phyloP scores from a whole-genome alignment of 53 echinoderm and acorn worm genomes.

The Holothuria leucospilota region DNA sequence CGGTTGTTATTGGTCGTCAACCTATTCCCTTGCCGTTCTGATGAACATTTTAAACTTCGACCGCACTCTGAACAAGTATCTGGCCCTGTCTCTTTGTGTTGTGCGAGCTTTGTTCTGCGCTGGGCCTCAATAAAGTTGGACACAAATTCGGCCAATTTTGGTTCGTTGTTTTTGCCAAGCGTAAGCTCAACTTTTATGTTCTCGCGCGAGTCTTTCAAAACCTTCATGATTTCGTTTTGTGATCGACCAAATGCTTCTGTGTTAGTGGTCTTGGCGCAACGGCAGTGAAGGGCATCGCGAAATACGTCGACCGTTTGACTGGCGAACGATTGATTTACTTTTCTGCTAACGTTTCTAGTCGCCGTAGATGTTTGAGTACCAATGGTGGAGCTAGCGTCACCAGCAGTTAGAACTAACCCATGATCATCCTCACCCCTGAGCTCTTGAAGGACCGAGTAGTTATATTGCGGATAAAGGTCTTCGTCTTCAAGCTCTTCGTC shows the following conservation, averaged over 20 bases:
- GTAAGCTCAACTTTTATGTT: slow-evolving; percentile 34
- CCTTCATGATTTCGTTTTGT: slow-evolving; percentile 27
- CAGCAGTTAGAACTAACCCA: not conserved
- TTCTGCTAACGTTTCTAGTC: too few species aligned
- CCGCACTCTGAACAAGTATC: slow-evolving; percentile 9
- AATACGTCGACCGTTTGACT: not conserved
- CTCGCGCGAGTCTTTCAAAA: slow-evolving; percentile 31
- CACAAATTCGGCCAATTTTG: slow-evolving; percentile 35
- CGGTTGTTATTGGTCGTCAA: slow-evolving; percentile 34
- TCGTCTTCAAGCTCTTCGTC: slow-evolving; percentile 1
- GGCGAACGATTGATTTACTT: too few species aligned
- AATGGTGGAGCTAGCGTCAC: not conserved
- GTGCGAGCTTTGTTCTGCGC: not conserved
- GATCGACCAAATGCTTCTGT: not conserved
- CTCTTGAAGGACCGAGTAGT: not conserved
- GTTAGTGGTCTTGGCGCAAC: not conserved
- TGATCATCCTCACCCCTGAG: slow-evolving; percentile 7
- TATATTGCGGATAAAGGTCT: not conserved
- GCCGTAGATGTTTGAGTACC: not conserved
- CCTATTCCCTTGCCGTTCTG: not conserved
- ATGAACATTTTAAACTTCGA: not conserved
- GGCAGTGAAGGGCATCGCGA: not conserved
- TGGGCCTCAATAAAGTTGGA: slow-evolving; percentile 27
- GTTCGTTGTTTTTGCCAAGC: not conserved
- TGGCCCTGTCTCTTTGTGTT: not conserved